A percentile compares a stretch with the other conserved stretches of the same genome.
These are phyloP conservation scores for Bombylius major DNA, from an alignment of 2,888 invertebrate genomes.

Conservation along the genomic window DNA sequence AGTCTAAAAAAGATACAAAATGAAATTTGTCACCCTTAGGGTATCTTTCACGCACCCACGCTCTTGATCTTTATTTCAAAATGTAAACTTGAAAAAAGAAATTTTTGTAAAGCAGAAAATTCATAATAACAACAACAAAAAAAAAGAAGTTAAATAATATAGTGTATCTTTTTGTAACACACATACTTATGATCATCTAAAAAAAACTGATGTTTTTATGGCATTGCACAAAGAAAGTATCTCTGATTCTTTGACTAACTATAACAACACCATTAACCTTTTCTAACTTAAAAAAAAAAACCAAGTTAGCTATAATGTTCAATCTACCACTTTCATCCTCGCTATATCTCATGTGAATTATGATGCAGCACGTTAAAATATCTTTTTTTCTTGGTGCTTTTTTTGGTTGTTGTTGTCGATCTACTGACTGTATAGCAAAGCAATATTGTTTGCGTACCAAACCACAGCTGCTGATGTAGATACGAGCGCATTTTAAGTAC, in stretches of 20 bases:
- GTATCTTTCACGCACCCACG: conserved; percentile 6
- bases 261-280: too few species aligned
- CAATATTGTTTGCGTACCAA: too few species aligned
- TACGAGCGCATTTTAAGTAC: too few species aligned
- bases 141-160: not conserved
- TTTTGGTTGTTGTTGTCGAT: too few species aligned
- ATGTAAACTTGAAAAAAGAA: not conserved
- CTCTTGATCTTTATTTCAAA: not conserved
- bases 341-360: not conserved
- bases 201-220: not conserved
- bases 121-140: not conserved
- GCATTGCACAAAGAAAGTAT: not conserved
- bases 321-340: not conserved
- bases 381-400: too few species aligned
- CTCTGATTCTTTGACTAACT: too few species aligned
- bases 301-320: too few species aligned
- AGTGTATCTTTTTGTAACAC: not conserved
- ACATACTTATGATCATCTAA: too few species aligned
- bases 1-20: not conserved
- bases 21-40: conserved; percentile 5
- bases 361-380: not conserved
- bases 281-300: too few species aligned
- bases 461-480: too few species aligned
- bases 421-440: not conserved
- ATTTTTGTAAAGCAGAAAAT: not conserved